Percentiles rank a stretch among this genome's conserved stretches.
Conservation (phyloP, 2,888 invertebrate genomes). For the Cheiracanthium punctorium region DNA sequence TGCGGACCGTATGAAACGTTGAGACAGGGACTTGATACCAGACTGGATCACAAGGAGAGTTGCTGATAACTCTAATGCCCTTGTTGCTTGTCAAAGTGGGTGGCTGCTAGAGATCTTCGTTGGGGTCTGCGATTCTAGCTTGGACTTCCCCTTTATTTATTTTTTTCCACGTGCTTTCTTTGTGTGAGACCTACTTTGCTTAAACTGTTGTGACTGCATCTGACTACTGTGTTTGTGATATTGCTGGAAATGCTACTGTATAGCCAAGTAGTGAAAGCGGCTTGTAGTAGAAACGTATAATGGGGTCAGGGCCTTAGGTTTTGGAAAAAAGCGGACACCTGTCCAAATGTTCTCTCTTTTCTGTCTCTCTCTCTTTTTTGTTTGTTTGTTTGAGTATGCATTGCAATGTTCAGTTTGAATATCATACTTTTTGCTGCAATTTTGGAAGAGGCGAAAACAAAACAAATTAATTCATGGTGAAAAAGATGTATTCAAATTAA, state of each 20-base stretch:
- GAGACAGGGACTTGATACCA: conserved; percentile 41
- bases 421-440: no score
- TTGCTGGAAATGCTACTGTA: neutral
- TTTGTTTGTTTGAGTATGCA: no score
- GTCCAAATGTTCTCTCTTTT: no score
- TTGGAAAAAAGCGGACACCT: no score
- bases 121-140: neutral
- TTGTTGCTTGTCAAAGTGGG: conserved; percentile 52
- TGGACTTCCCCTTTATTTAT: neutral
- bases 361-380: no score
- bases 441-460: no score
- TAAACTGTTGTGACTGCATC: conserved; percentile 5
- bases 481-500: no score
- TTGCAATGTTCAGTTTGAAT: no score
- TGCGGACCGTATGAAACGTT: conserved; percentile 29
- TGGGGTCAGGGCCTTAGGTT: no score
- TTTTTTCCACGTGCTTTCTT: neutral
- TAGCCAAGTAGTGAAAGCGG: neutral
- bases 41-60: conserved; percentile 14
- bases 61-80: conserved; percentile 38
- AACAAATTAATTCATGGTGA: no score
- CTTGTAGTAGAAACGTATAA: no score
- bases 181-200: neutral
- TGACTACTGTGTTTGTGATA: neutral
- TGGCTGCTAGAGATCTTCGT: conserved; percentile 9